Conservation (phyloP, 2,113 vertebrate genomes). For the Daubentonia madagascariensis region DNA sequence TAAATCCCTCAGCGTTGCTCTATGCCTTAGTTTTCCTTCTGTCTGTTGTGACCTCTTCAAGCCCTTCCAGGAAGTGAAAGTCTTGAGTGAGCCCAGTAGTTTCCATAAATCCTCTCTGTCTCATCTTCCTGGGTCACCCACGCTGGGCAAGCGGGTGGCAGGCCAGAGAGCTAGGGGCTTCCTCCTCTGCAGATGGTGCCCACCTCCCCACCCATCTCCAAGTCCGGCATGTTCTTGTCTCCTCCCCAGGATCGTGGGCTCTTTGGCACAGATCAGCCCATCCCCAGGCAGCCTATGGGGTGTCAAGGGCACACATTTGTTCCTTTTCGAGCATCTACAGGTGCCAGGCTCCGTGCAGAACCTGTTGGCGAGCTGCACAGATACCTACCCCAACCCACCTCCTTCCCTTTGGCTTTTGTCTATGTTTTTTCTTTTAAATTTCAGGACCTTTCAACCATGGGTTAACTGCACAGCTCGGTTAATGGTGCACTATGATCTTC, state of each 20-base stretch:
- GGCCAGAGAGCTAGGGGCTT: background rate
- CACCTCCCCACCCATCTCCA: background rate
- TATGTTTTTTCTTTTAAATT: background rate
- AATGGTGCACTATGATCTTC: background rate
- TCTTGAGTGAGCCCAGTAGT: background rate
- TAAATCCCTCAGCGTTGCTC: background rate
- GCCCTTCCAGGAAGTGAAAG: constrained; percentile 20
- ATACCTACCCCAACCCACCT: fast-evolving
- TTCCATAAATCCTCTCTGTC: background rate
- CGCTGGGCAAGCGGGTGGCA: fast-evolving
- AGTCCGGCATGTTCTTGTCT: background rate
- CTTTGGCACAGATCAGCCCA: background rate
- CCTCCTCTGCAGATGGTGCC: background rate
- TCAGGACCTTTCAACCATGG: background rate
- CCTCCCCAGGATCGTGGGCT: background rate
- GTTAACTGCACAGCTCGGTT: background rate
- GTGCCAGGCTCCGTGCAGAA: background rate
- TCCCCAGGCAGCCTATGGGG: background rate
- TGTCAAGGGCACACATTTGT: too few relatives aligned
- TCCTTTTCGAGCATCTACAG: background rate
- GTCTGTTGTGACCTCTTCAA: background rate
- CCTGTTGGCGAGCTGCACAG: background rate
- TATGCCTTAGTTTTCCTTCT: background rate
- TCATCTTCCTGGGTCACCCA: background rate
- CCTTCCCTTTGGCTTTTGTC: background rate